These are phyloP conservation scores for Sebastes minor DNA, from an alignment of 2,797 vertebrate genomes.

Conservation along the genomic window DNA sequence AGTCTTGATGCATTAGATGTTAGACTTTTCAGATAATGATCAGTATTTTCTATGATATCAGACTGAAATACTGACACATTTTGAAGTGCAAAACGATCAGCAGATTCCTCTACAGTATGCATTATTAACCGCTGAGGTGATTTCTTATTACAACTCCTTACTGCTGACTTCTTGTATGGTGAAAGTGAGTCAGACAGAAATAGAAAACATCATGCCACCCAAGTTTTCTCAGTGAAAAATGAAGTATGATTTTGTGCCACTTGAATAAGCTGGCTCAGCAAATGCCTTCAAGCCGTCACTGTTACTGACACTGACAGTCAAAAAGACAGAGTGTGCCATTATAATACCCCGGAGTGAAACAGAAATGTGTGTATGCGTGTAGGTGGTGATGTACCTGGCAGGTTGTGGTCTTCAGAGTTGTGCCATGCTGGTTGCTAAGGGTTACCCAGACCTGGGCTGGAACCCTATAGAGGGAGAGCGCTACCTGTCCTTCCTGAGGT, in stretches of 20 bases:
- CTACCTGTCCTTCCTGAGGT: constrained; percentile 95
- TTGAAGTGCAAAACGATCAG: not conserved
- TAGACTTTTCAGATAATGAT: too few relatives aligned
- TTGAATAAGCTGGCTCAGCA: constrained; percentile 32
- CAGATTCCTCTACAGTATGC: not conserved
- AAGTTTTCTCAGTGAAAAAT: constrained; percentile 13
- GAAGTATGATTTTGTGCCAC: constrained; percentile 21
- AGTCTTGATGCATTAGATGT: too few relatives aligned
- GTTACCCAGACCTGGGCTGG: constrained; percentile 98
- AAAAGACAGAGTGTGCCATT: constrained; percentile 24
- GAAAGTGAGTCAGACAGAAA: constrained; percentile 3
- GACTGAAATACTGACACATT: not conserved
- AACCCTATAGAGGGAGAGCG: constrained; percentile 99
- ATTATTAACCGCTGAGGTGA: not conserved
- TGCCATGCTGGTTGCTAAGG: constrained; percentile 92
- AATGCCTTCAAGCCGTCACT: constrained; percentile 14
- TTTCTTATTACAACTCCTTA: not conserved
- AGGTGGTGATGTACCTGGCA: constrained; percentile 98
- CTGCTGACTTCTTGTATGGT: not conserved
- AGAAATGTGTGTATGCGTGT: constrained; percentile 31
- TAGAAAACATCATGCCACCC: constrained; percentile 2
- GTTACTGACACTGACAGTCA: constrained; percentile 25
- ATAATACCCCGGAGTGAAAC: constrained; percentile 4
- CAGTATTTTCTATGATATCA: not conserved
- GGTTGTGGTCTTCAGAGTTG: constrained; percentile 97